phyloP scores from a whole-genome alignment of 2,797 vertebrate species.

The Chiroxiphia lanceolata region DNA sequence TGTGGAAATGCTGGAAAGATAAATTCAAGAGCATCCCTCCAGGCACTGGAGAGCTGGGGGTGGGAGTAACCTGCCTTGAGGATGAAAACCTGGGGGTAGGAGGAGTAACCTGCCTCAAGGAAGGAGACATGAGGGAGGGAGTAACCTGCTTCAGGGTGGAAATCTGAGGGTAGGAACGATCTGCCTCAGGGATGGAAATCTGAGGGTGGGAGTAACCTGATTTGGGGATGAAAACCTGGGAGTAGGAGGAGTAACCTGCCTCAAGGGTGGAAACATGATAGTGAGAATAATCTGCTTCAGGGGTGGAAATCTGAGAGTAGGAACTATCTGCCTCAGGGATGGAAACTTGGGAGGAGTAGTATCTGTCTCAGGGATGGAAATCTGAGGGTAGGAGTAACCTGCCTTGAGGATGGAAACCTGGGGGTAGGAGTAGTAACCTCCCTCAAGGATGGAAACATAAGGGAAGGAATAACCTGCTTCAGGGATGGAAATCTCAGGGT shows the following conservation, averaged over 20 bases:
- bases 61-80: rapidly evolving
- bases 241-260: neutral
- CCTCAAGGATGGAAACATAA: too few species aligned
- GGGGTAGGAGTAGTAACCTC: too few species aligned
- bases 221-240: neutral
- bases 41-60: neutral
- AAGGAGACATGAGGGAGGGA: neutral
- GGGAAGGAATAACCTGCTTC: neutral
- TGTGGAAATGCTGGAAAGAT: rapidly evolving
- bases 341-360: neutral
- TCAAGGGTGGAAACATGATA: too few species aligned
- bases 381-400: neutral
- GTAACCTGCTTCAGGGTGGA: neutral
- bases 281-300: too few species aligned
- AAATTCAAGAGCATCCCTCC: neutral
- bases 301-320: neutral
- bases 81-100: neutral
- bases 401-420: neutral
- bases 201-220: neutral
- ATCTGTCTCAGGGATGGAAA: too few species aligned
- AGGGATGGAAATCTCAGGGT: too few species aligned
- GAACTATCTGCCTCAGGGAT: neutral
- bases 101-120: neutral
- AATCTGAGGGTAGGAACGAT: neutral
- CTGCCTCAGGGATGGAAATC: neutral